phyloP scores from a whole-genome alignment of 2,888 invertebrate genomes.

The Spatulosminthurus flaviceps region DNA sequence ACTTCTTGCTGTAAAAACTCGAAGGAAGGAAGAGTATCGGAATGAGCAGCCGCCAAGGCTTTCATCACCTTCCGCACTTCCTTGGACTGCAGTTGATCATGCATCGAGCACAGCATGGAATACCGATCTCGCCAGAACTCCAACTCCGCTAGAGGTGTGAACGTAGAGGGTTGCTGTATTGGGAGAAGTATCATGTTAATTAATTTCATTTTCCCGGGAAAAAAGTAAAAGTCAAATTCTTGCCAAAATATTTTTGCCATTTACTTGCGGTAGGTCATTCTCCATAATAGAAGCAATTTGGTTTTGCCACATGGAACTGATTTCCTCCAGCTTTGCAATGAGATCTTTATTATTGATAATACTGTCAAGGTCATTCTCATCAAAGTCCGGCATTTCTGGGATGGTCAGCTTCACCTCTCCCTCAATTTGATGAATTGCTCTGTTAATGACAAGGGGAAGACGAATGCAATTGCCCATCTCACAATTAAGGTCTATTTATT shows the following conservation, averaged over 20 bases:
- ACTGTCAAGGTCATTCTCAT: conserved; percentile 66
- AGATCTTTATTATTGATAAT: conserved; percentile 69
- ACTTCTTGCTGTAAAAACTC: conserved; percentile 73
- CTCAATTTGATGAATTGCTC: conserved; percentile 79
- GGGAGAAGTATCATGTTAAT: too few species aligned
- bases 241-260: background rate
- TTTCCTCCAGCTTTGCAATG: conserved; percentile 71
- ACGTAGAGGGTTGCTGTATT: conserved; percentile 72
- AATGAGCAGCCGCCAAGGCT: conserved; percentile 71
- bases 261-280: conserved; percentile 59
- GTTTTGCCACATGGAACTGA: conserved; percentile 74
- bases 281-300: conserved; percentile 72
- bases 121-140: conserved; percentile 86
- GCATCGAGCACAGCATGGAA: conserved; percentile 78
- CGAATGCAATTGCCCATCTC: too few species aligned
- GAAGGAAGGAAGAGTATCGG: conserved; percentile 72
- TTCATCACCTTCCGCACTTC: conserved; percentile 73
- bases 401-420: conserved; percentile 77
- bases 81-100: conserved; percentile 83
- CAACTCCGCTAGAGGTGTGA: conserved; percentile 85
- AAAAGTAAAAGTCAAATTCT: background rate
- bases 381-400: conserved; percentile 70
- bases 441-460: too few species aligned
- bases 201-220: too few species aligned
- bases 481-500: too few species aligned